phyloP scores from a whole-genome alignment of 2,888 invertebrate species.

The Caenorhabditis afra region DNA sequence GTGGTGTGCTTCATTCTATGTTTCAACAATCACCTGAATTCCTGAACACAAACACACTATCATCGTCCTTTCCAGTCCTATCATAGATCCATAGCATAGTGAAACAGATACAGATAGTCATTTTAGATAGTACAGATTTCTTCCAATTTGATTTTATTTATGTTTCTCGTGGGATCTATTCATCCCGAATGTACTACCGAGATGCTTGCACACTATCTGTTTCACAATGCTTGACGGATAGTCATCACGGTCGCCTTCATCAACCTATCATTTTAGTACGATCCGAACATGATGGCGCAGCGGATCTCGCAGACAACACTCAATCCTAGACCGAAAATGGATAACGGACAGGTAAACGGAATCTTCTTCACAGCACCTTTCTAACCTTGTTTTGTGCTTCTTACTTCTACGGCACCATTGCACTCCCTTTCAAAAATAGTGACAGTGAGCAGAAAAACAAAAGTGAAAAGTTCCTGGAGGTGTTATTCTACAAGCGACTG shows the following conservation, averaged over 20 bases:
- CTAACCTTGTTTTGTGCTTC: slow-evolving; percentile 25
- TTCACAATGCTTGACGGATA: slow-evolving; percentile 23
- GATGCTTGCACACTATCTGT: slow-evolving; percentile 22
- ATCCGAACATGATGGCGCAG: slow-evolving; percentile 69
- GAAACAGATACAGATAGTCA: too few relatives aligned
- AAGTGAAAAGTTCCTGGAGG: neutral
- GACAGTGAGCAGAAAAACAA: too few relatives aligned
- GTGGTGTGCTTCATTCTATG: slow-evolving; percentile 14
- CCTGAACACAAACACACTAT: neutral
- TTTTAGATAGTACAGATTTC: neutral
- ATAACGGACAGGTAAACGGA: slow-evolving; percentile 57
- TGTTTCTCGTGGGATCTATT: neutral
- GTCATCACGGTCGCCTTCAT: slow-evolving; percentile 22
- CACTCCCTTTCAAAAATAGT: slow-evolving; percentile 10
- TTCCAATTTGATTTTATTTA: neutral
- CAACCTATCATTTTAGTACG: slow-evolving; percentile 64
- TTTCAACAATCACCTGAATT: neutral
- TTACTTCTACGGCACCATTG: slow-evolving; percentile 25
- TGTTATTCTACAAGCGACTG: too few relatives aligned
- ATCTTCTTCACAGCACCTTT: too few relatives aligned
- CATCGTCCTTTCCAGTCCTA: neutral
- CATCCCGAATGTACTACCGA: too few relatives aligned
- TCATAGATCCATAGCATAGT: slow-evolving; percentile 1
- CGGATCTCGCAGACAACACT: slow-evolving; percentile 45
- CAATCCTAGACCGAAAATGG: slow-evolving; percentile 50